A percentile compares a stretch with the other conserved stretches of the same genome.
These are phyloP conservation scores for Heliconius himera DNA, from an alignment of 1,140 invertebrate genomes.

Conservation along the genomic window DNA sequence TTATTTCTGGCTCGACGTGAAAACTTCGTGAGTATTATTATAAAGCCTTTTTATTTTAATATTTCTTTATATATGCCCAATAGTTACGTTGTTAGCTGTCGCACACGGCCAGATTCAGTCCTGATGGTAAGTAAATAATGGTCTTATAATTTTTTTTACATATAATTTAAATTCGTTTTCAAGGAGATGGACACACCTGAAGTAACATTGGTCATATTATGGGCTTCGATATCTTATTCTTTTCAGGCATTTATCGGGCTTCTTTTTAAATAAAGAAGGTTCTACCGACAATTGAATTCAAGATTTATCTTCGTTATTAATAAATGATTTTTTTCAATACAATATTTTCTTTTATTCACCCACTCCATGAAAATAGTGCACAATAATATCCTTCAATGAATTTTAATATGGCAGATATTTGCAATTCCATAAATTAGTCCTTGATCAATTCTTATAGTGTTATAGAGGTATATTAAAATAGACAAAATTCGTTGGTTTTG, in stretches of 20 bases:
- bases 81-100: background rate
- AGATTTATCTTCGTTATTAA: constrained; percentile 18
- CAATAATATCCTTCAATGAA: no score
- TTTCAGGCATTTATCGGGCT: background rate
- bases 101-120: background rate
- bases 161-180: background rate
- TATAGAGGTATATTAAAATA: no score
- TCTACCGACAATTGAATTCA: background rate
- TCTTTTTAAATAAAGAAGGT: constrained; percentile 27
- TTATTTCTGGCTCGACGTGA: background rate
- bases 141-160: background rate
- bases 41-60: background rate
- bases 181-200: constrained; percentile 20
- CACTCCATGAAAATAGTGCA: no score
- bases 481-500: no score
- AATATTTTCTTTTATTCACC: background rate
- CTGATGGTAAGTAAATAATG: constrained; percentile 15
- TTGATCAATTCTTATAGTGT: no score
- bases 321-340: constrained; percentile 12
- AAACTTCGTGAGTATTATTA: constrained; percentile 1
- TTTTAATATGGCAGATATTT: no score
- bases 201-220: background rate
- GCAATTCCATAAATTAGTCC: no score
- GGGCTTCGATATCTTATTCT: constrained; percentile 2
- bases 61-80: background rate